These are phyloP conservation scores for Stenchaetothrips biformis DNA, from an alignment of 2,888 invertebrate genomes.

Conservation along the genomic window DNA sequence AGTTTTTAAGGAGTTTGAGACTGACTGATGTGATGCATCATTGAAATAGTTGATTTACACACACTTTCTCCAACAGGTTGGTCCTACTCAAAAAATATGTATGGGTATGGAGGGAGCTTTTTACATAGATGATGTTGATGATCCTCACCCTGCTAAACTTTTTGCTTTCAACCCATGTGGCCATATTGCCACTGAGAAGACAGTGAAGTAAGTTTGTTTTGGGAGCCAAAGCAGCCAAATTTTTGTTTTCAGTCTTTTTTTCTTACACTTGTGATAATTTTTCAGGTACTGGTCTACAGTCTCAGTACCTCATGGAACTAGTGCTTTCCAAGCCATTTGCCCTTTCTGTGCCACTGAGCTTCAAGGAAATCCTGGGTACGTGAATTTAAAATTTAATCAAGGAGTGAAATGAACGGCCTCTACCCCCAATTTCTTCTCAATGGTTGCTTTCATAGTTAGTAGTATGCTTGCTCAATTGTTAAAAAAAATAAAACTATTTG, in stretches of 20 bases:
- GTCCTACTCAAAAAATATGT: constrained; percentile 87
- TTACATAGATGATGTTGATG: constrained; percentile 78
- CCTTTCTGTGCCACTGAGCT: constrained; percentile 97
- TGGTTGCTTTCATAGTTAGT: no score
- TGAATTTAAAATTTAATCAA: constrained; percentile 96
- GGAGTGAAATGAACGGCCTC: no score
- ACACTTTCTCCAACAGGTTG: constrained; percentile 51
- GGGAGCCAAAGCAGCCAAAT: no score
- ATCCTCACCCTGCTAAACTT: constrained; percentile 71
- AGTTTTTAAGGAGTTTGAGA: constrained; percentile 27
- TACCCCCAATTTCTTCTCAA: no score
- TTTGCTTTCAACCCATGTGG: constrained; percentile 99
- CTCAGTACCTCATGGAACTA: constrained; percentile 96
- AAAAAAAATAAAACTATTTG: no score
- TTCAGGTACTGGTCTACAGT: constrained; percentile 94
- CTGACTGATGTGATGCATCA: constrained; percentile 32
- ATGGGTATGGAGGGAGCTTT: constrained; percentile 98
- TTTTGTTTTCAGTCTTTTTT: neutral
- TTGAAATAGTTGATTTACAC: constrained; percentile 15
- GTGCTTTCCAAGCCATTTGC: constrained; percentile 96
- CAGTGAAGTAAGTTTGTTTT: constrained; percentile 73
- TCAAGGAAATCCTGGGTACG: constrained; percentile 84
- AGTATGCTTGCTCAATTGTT: no score
- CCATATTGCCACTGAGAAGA: constrained; percentile 97
- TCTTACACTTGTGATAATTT: constrained; percentile 27